Conservation (phyloP, 1,140 invertebrate species). For the Neoseiulus cucumeris region DNA sequence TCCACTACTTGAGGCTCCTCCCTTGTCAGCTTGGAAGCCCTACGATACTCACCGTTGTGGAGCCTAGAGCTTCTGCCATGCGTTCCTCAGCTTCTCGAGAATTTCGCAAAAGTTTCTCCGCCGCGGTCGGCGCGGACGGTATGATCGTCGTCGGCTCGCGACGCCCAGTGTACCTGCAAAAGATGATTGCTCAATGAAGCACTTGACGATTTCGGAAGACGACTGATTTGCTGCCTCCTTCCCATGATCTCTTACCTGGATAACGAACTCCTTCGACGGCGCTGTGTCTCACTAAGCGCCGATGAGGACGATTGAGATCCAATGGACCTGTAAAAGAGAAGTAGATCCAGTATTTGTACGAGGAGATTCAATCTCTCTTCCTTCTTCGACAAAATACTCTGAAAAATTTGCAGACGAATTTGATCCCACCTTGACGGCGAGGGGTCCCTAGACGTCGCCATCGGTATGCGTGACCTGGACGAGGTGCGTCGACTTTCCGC, state of each 20-base stretch:
- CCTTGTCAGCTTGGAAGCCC: too few relatives aligned
- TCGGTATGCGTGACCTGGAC: constrained; percentile 41
- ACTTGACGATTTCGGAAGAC: too few relatives aligned
- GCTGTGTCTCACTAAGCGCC: background rate
- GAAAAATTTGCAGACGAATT: too few relatives aligned
- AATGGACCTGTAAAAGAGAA: background rate
- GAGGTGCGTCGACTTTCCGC: constrained; percentile 12
- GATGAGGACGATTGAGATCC: background rate
- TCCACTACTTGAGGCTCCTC: too few relatives aligned
- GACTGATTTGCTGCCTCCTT: too few relatives aligned
- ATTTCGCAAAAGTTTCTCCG: constrained; percentile 10
- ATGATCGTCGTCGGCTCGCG: background rate
- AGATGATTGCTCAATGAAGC: too few relatives aligned
- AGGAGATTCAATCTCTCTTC: too few relatives aligned
- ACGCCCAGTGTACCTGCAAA: background rate
- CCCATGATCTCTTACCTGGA: background rate
- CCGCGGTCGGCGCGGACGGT: background rate
- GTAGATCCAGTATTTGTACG: too few relatives aligned
- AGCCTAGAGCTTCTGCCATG: background rate
- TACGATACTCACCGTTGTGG: background rate
- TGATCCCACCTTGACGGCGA: constrained; percentile 18
- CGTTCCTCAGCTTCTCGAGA: constrained; percentile 10
- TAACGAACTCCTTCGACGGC: constrained; percentile 3
- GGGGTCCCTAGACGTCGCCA: constrained; percentile 42
- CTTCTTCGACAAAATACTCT: too few relatives aligned